Evolutionary conservation across 2,113 vertebrate genomes (phyloP), one percentile per base, ranked within the genome.

Genomic region (Mustela lutreola): DNA sequence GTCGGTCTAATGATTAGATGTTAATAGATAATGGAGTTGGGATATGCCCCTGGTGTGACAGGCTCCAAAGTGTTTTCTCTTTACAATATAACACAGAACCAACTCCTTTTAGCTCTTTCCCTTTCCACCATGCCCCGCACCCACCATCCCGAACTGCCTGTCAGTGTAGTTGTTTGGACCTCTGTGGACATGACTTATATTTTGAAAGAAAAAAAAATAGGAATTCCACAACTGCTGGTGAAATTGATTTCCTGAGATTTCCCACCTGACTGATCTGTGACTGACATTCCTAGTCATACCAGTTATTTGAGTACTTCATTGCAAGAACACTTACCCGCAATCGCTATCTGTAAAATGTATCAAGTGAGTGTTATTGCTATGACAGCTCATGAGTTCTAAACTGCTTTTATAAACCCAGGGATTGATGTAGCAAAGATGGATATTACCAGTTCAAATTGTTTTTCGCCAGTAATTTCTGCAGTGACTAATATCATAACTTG

Each of bases 351-450:
- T 97, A 92, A 98, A 97, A 97, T 94, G 79, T 94, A 96, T 97
- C 96, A 93, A 85, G 80, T 82, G 91, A 94, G 91, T 94, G 96
- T 98, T 98, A 98, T 97, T 89, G 75, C 93, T 94, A 56, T 94
- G 97, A 98, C 92, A 97, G 93, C 89, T 98, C 97, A 91, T 97
- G 98, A 97, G 83, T 97, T 97, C 94, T 96, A 91, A 36, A 90
- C 93, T 95, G 89, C 86, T 98, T 98, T 89, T 95, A 94, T 91
- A 92, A 97, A 65, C 65, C 50, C 80, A 94, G 65, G 76, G 76
- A 95, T 98, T 98, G 98, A 95, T 97, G 78, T 18, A 73, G 42
- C 97, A 95, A 97, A 98, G 97, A 97, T 82, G 96, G 97, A 97
- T 94, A 95, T 33, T 83, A 89, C 48, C 48, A 80, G 65, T 67